phyloP scores from a whole-genome alignment of 2,888 invertebrate species.

The Trichogramma evanescens region DNA sequence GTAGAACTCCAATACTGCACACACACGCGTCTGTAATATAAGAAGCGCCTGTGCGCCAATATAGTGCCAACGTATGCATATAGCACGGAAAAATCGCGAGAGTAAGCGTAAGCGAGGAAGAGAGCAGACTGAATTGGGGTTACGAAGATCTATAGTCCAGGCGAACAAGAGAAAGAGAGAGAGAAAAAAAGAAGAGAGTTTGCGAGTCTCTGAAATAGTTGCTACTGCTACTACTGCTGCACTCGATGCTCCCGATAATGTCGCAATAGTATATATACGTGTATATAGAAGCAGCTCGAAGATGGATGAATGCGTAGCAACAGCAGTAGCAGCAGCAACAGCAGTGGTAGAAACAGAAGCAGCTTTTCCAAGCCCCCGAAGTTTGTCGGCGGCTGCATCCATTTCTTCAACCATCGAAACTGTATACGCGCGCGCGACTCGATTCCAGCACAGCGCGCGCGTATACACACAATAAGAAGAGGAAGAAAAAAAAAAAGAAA shows the following conservation, averaged over 20 bases:
- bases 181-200: neutral
- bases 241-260: constrained; percentile 23
- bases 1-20: neutral
- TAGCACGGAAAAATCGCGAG: neutral
- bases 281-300: constrained; percentile 6
- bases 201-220: neutral
- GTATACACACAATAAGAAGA: too few relatives aligned
- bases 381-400: too few relatives aligned
- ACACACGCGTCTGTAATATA: neutral
- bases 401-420: too few relatives aligned
- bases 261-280: constrained; percentile 2
- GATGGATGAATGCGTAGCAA: constrained; percentile 19
- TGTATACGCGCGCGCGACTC: too few relatives aligned
- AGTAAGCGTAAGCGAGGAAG: neutral
- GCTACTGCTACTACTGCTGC: constrained; percentile 3
- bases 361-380: too few relatives aligned
- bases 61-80: neutral
- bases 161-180: constrained; percentile 4
- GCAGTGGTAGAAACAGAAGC: too few relatives aligned
- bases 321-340: too few relatives aligned
- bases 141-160: constrained; percentile 20
- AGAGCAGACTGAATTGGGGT: constrained; percentile 7
- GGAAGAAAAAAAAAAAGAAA: too few relatives aligned
- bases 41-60: neutral
- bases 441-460: too few relatives aligned